These are phyloP conservation scores for Crocallis elinguaria DNA, from an alignment of 2,888 invertebrate genomes.

Conservation along the genomic window DNA sequence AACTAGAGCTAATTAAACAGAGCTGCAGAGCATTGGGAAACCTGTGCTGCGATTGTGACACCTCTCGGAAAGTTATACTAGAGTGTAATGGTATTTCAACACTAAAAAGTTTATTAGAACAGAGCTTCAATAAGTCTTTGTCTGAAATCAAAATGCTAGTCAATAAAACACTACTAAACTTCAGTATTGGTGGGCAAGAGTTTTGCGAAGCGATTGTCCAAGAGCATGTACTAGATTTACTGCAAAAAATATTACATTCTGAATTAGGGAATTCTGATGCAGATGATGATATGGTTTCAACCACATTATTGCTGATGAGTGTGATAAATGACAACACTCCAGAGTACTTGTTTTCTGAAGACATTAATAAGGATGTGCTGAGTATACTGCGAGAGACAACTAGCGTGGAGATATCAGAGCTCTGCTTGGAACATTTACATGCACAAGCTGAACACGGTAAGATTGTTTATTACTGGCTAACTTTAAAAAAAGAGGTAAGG, in stretches of 20 bases:
- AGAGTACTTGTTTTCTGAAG: constrained; percentile 81
- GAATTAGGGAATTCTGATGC: constrained; percentile 78
- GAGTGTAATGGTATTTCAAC: constrained; percentile 77
- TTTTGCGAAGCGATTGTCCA: constrained; percentile 86
- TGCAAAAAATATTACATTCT: constrained; percentile 78
- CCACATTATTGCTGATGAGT: constrained; percentile 85
- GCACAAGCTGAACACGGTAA: constrained; percentile 91
- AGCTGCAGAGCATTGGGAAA: constrained; percentile 94
- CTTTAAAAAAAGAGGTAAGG: too few relatives aligned
- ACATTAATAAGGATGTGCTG: constrained; percentile 85
- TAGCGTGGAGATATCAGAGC: constrained; percentile 89
- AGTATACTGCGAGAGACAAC: constrained; percentile 87
- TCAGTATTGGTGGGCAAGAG: constrained; percentile 89
- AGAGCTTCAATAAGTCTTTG: constrained; percentile 56
- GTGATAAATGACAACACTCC: constrained; percentile 86
- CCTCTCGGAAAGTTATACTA: constrained; percentile 83
- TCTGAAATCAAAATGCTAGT: constrained; percentile 86
- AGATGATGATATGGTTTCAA: constrained; percentile 83
- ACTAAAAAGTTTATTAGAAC: constrained; percentile 69
- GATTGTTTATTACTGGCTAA: too few relatives aligned
- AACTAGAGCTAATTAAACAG: constrained; percentile 87
- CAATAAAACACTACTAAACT: constrained; percentile 92
- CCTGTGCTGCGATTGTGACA: constrained; percentile 94
- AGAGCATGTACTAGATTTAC: constrained; percentile 78
- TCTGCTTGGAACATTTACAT: constrained; percentile 91